These are phyloP conservation scores for Ormyrus rosae DNA, from an alignment of 2,888 invertebrate species.

Conservation along the genomic window DNA sequence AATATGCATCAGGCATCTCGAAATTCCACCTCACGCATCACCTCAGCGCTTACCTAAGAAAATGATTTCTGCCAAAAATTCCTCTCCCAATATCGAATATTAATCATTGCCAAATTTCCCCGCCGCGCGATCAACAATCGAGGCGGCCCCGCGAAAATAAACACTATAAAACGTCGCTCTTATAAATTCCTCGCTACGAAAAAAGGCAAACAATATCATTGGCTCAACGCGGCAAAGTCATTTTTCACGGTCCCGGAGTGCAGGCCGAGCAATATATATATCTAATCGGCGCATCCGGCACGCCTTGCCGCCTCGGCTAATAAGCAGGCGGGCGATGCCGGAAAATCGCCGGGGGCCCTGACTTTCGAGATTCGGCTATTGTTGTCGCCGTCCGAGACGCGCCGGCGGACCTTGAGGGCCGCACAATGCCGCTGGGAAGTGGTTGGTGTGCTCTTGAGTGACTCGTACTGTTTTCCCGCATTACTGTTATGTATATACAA, in stretches of 20 bases:
- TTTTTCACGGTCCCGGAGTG: no score
- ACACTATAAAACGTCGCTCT: no score
- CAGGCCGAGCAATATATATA: no score
- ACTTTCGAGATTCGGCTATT: slow-evolving; percentile 4
- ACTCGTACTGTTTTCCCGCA: neutral
- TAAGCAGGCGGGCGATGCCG: slow-evolving; percentile 10
- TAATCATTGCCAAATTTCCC: no score
- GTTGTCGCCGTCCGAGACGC: neutral
- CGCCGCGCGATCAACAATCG: no score
- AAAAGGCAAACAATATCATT: neutral
- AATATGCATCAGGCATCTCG: no score
- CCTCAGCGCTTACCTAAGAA: no score
- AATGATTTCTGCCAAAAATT: no score
- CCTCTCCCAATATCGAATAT: no score
- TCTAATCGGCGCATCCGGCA: slow-evolving; percentile 39
- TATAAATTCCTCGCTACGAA: no score
- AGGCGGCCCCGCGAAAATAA: no score
- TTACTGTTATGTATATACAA: neutral
- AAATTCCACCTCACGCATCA: no score
- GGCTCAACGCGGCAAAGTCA: neutral
- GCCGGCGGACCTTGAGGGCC: neutral
- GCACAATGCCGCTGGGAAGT: neutral
- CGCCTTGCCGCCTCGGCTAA: slow-evolving; percentile 31
- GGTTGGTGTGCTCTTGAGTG: neutral
- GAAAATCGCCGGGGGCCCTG: neutral